These are phyloP conservation scores for Illadopsis cleaveri DNA, from an alignment of 2,113 vertebrate species.

Conservation along the genomic window DNA sequence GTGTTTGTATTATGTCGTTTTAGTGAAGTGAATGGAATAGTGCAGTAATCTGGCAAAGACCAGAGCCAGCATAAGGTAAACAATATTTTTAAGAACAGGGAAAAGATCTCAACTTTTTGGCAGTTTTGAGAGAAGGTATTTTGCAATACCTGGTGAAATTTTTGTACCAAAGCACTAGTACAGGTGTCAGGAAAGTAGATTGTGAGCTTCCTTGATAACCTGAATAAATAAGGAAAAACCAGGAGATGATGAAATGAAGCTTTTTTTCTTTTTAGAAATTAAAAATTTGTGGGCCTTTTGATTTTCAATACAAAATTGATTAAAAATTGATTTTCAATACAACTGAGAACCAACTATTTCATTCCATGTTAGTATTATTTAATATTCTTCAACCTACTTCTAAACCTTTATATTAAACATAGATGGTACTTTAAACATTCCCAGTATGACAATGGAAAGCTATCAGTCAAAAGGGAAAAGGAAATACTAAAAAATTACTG, in stretches of 20 bases:
- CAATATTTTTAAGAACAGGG: background rate
- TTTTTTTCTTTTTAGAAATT: background rate
- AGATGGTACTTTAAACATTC: background rate
- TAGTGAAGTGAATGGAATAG: background rate
- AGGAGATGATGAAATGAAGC: fast-evolving
- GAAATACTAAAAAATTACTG: background rate
- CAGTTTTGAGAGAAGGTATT: background rate
- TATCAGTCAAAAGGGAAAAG: background rate
- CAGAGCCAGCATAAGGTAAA: background rate
- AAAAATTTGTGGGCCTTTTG: fast-evolving
- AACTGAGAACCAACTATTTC: background rate
- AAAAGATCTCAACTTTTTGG: background rate
- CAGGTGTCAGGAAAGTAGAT: background rate
- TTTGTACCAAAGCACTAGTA: background rate
- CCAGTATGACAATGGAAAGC: background rate
- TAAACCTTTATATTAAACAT: background rate
- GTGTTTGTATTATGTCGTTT: background rate
- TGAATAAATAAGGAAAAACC: background rate
- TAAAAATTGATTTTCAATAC: background rate
- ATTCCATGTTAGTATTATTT: background rate
- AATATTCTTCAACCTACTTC: background rate
- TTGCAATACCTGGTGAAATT: background rate
- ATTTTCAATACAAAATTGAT: too few relatives aligned
- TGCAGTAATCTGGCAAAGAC: background rate
- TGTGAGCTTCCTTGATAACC: background rate